Evolutionary conservation across 2,888 invertebrate genomes (phyloP), one percentile per base, ranked within the genome.

Genomic region (Petrolisthes cinctipes): DNA sequence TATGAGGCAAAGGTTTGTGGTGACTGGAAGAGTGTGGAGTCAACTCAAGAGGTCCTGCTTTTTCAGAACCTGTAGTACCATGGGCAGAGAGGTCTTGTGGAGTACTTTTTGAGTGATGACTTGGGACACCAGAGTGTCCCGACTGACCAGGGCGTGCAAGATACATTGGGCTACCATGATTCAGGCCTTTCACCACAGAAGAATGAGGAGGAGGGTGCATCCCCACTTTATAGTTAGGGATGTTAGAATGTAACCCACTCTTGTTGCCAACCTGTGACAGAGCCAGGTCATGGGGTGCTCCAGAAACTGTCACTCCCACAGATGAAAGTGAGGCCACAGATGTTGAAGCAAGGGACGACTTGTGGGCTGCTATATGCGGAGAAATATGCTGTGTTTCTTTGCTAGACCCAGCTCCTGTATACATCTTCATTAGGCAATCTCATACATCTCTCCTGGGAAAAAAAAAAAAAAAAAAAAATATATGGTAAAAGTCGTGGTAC

Each of bases 351-450:
- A 83, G 54, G 20, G 85, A 81, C 9, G 90, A 90, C 76, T 90
- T 90, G 83, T 90, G 90, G 37, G 90, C 90, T 86, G 90, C 89
- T 83, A 90, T 90, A 79, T 90, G 90, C 37, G 90, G 90, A 86
- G 83, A 83, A 20, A 90, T 90, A 61, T 89, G 89, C 23, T 85
- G 90, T 37, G 90, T 90, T 76, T 89, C 90, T 78, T 90, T 90
- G 82, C 79, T 84, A 14, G 83, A 86, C 80, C 81, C 83, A n/a
- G 78, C 68, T 68, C 86, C 82, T 78, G 84, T 82, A 76, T 83
- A 86, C 86, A 86, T 88, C 71, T 83, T 86, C 78, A 90, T 20
- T 23, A 84, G 61, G 14, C 37, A 78, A 20, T 81, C 88, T 51
- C 83, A 85, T 73, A 81, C 88, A 83, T 90, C 85, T 82, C 88